Evolutionary conservation across 2,113 vertebrate species (phyloP), one percentile per base, ranked within the genome.

Genomic region (Brachionichthys hirsutus): DNA sequence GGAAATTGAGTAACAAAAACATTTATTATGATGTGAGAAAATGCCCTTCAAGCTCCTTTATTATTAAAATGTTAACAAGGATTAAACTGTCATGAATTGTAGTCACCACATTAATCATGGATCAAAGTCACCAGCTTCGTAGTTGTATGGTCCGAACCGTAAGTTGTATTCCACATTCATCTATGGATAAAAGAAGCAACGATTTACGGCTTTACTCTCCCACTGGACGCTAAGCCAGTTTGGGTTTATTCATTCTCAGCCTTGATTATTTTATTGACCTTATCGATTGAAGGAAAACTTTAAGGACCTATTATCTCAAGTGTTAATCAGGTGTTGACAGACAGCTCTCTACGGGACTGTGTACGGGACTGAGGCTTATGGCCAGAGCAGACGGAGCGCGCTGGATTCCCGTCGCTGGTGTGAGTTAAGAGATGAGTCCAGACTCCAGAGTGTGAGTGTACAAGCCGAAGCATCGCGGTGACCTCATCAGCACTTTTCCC

Each of bases 221-320:
- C 76, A 83, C 58, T 10, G 54, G 80, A 70, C 71, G 49, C 48
- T 75, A 66, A 16, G 58, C 79, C 76, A 79, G 57, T 87, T 77
- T 74, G 71, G 75, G 67, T 86, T 81, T 79, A 79, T 86, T 87
- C 82, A 81, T 69, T 85, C 70, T 79, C 34, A 18, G 59, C 77
- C 85, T 83, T 88, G 85, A 91, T 88, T 87, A 86, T 73, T 82
- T 62, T 68, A 89, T 87, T 84, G 83, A 84, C 81, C 62, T 75
- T 84, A 89, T 81, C 79, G 89, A 90, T 87, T 89, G 85, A 85
- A 87, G 81, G 81, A 58, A 75, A 85, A 84, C 83, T 83, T 81
- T 90, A 90, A 90, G 89, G 87, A 88, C 88, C 88, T 80, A 86
- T 89, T 89, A 86, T 89, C 86, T 84, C 75, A 77, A 88, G 86